Evolutionary conservation across 2,797 vertebrate species (phyloP).

Genomic region (Rhynchotus rufescens): DNA sequence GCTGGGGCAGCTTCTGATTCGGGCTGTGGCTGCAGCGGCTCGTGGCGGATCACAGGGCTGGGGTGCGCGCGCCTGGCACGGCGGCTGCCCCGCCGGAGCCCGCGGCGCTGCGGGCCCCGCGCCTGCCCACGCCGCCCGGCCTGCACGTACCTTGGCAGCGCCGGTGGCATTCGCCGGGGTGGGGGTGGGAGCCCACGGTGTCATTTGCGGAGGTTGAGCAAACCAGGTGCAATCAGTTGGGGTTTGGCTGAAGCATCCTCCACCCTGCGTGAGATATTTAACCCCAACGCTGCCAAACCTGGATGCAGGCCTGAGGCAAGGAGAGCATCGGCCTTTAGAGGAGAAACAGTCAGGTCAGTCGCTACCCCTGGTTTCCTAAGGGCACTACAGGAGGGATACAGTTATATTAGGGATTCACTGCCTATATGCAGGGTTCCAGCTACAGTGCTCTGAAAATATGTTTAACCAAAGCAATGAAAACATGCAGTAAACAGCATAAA

Average conservation of each 20-base stretch:
- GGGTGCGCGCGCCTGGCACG: conserved; percentile 21
- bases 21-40: not conserved
- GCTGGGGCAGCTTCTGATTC: not conserved
- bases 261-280: conserved; percentile 51
- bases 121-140: conserved; percentile 64
- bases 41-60: not conserved
- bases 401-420: not conserved
- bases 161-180: conserved; percentile 51
- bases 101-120: conserved; percentile 66
- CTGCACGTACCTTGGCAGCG: conserved; percentile 59
- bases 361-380: not conserved
- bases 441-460: not conserved
- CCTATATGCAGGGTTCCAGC: not conserved
- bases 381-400: not conserved
- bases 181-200: conserved; percentile 68
- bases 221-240: conserved; percentile 64
- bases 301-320: not conserved
- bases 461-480: conserved; percentile 9
- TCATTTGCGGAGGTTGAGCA: conserved; percentile 64
- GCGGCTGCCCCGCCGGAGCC: conserved; percentile 22
- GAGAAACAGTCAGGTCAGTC: not conserved
- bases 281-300: conserved; percentile 35
- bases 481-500: not conserved
- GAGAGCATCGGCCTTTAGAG: not conserved
- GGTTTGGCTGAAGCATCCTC: conserved; percentile 68